phyloP scores from a whole-genome alignment of 1,140 invertebrate genomes.

The Daktulosphaira vitifoliae region DNA sequence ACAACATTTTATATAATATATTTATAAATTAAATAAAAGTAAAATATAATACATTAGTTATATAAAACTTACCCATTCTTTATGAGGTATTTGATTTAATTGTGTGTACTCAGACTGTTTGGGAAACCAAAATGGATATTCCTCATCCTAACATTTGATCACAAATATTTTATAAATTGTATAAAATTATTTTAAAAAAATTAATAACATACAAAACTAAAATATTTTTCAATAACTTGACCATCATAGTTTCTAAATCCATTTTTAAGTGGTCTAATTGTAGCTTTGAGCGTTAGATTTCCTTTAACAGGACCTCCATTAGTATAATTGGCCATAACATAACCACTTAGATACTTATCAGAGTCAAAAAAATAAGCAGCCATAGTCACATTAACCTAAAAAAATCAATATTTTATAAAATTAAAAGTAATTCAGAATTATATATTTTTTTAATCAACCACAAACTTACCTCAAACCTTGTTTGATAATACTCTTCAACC shows the following conservation, averaged over 20 bases:
- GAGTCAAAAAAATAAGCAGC: constrained; percentile 84
- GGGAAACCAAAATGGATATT: constrained; percentile 65
- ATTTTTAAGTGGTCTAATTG: constrained; percentile 54
- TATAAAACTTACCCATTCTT: constrained; percentile 59
- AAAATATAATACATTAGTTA: too few relatives aligned
- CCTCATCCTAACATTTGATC: constrained; percentile 52
- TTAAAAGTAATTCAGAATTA: background rate
- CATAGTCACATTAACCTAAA: constrained; percentile 87
- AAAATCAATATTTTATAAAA: constrained; percentile 15
- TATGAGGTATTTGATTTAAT: constrained; percentile 48
- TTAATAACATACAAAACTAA: constrained; percentile 56
- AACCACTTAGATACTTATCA: constrained; percentile 69
- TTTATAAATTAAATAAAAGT: too few relatives aligned
- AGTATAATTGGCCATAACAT: constrained; percentile 88
- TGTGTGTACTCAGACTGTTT: constrained; percentile 35
- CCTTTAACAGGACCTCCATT: constrained; percentile 73
- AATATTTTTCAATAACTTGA: constrained; percentile 56
- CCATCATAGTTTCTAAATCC: constrained; percentile 26
- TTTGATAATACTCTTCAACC: constrained; percentile 93
- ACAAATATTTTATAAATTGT: constrained; percentile 9
- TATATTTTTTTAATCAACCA: background rate
- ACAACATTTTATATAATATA: too few relatives aligned
- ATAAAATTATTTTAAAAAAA: background rate
- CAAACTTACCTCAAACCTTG: constrained; percentile 62
- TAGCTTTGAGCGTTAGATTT: constrained; percentile 76